Evolutionary conservation across 2,113 vertebrate species (phyloP), one percentile per base, ranked within the genome.

Genomic region (Nothoprocta pentlandii): DNA sequence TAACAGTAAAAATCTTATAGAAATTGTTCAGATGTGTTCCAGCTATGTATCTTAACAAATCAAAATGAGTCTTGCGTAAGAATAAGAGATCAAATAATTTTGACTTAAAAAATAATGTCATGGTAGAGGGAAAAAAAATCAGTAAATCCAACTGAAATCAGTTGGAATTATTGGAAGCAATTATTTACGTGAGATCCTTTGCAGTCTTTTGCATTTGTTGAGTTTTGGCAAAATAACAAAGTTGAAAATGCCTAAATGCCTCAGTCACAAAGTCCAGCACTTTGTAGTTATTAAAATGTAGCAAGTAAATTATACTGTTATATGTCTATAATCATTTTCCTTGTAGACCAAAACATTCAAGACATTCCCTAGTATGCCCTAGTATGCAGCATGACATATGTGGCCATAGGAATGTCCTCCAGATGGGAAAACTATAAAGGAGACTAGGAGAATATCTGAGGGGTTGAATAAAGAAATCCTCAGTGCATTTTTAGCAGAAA

Each of bases 291-390:
- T 64, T 41, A 80, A 69, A 54, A 51, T 12, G 0, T 6, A 59
- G 42, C 12, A 41, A 63, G 71, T 59, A 0, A 70, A 23, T 62
- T 62, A 49, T 42, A 4, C 34, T 49, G 5, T 49, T 7, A 32
- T 69, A 56, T 56, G 1, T 71, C 13, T 42, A 28, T 23, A 83
- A 64, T 13, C 12, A 28, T 59, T 71, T 44, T 56, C 4, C 6
- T 61, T 13, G 46, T 6, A 67, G 30, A 7, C 36, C 32, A 67
- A 75, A n/a, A 59, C 66, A 53, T 81, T 47, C 5, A 77, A 67
- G 5, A 9, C 4, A 2, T 25, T 49, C 5, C 13, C 36, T 16
- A 20, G 11, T 2, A 3, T 19, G 2, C 4, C 8, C 1, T 75
- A 34, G 34, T 34, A 34, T 32, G 8, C 6, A 54, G 54, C 7